A percentile compares a stretch with the other conserved stretches of the same genome.
These are phyloP conservation scores for Haemorhous mexicanus DNA, from an alignment of 2,113 vertebrate species.

Conservation along the genomic window DNA sequence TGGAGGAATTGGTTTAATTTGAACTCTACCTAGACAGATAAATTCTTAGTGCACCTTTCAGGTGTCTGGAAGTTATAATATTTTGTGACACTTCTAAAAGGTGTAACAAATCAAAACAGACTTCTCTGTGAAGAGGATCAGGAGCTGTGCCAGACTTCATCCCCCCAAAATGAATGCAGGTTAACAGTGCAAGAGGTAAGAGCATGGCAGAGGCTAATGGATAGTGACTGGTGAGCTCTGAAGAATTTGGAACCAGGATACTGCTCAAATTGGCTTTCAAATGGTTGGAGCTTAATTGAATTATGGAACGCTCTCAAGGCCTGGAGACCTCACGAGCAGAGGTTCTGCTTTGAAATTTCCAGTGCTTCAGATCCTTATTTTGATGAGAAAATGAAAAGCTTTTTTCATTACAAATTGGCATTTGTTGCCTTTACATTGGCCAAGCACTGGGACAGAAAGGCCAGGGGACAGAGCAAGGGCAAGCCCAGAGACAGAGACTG, in stretches of 20 bases:
- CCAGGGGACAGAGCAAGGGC: not conserved
- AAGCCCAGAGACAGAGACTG: not conserved
- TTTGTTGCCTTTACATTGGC: not conserved
- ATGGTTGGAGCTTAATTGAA: constrained; percentile 11
- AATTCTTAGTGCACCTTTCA: not conserved
- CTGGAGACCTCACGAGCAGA: not conserved
- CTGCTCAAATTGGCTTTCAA: constrained; percentile 24
- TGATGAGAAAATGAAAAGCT: constrained; percentile 2
- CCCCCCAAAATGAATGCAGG: not conserved
- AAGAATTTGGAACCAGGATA: not conserved
- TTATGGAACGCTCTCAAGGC: not conserved
- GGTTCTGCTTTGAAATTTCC: not conserved
- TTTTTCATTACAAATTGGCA: constrained; percentile 13
- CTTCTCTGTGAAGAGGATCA: not conserved
- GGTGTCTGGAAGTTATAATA: constrained; percentile 28
- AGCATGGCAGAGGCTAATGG: not conserved
- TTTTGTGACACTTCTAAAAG: constrained; percentile 49
- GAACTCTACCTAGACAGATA: not conserved
- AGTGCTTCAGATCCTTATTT: not conserved
- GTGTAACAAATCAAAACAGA: constrained; percentile 57
- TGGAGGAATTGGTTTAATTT: constrained; percentile 31
- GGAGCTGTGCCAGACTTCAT: not conserved
- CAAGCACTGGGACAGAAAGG: not conserved
- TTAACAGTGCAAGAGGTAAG: constrained; percentile 20
- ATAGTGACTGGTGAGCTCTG: constrained; percentile 31